These are phyloP conservation scores for Raja brachyura DNA, from an alignment of 2,113 vertebrate genomes.

Conservation along the genomic window DNA sequence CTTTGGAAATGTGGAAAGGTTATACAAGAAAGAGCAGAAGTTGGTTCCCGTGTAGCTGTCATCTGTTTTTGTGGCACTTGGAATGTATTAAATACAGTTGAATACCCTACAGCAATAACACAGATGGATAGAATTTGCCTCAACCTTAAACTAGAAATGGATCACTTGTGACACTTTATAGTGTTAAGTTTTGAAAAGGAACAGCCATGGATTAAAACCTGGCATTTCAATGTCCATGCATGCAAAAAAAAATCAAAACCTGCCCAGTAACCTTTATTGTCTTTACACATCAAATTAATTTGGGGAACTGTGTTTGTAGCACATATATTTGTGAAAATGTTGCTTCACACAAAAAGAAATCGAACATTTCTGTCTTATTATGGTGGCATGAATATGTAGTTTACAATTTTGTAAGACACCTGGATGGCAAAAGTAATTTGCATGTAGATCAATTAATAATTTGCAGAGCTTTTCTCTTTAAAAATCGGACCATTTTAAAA, in stretches of 20 bases:
- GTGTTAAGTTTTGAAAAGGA: not conserved
- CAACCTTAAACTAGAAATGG: not conserved
- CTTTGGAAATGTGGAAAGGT: constrained; percentile 9
- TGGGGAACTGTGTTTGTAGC: not conserved
- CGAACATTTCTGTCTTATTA: not conserved
- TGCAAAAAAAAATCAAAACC: not conserved
- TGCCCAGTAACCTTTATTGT: not conserved
- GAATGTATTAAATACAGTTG: constrained; percentile 8
- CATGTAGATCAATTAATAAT: no score
- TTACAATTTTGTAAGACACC: not conserved
- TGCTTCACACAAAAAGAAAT: not conserved
- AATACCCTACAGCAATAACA: not conserved
- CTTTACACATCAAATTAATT: not conserved
- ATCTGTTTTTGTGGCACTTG: not conserved
- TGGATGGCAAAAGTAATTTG: no score
- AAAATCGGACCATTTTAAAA: not conserved
- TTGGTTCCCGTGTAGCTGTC: not conserved
- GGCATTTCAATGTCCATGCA: not conserved
- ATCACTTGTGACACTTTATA: not conserved
- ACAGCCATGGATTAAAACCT: not conserved
- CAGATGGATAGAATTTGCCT: not conserved
- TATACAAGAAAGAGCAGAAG: not conserved
- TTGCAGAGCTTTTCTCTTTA: not conserved
- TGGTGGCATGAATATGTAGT: not conserved
- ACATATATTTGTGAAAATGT: not conserved